These are phyloP conservation scores for Scaptomyza hsui DNA, from an alignment of 1,140 invertebrate genomes.

Conservation along the genomic window DNA sequence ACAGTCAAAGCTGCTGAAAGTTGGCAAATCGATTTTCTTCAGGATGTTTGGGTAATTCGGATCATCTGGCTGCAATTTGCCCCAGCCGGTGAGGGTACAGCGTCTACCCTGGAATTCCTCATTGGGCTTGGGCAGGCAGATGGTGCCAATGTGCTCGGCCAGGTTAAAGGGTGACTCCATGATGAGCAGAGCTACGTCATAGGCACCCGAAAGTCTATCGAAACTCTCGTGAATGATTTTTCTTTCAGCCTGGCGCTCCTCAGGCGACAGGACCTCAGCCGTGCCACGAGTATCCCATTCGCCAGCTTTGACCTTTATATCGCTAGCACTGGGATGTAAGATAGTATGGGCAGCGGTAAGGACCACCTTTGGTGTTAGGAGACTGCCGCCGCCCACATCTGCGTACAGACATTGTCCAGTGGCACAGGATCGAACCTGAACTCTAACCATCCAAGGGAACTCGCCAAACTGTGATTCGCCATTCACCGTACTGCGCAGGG, in stretches of 20 bases:
- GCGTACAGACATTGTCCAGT: too few species aligned
- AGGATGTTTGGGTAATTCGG: conserved; percentile 78
- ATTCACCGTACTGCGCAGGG: neutral
- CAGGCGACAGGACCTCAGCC: neutral
- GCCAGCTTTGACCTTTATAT: conserved; percentile 30
- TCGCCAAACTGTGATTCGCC: conserved; percentile 25
- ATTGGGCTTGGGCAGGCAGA: conserved; percentile 22
- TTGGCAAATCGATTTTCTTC: conserved; percentile 87
- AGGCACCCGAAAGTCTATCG: too few species aligned
- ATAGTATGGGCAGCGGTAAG: conserved; percentile 87
- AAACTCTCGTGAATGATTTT: conserved; percentile 1
- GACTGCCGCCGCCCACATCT: conserved; percentile 84
- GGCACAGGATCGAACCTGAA: too few species aligned
- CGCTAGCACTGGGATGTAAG: conserved; percentile 77
- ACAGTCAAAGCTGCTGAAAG: conserved; percentile 84
- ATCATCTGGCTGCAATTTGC: neutral
- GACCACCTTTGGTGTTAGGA: conserved; percentile 87
- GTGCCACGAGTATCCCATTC: conserved; percentile 29
- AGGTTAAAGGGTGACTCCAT: neutral
- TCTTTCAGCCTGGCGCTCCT: neutral
- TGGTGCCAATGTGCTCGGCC: conserved; percentile 29
- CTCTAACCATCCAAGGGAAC: conserved; percentile 26
- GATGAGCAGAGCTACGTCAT: neutral
- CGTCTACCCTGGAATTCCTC: neutral
- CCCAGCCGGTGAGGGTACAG: conserved; percentile 52